Percentiles rank a stretch among this genome's conserved stretches.
Conservation (phyloP, 2,113 vertebrate genomes). For the Psittacara wagleri region DNA sequence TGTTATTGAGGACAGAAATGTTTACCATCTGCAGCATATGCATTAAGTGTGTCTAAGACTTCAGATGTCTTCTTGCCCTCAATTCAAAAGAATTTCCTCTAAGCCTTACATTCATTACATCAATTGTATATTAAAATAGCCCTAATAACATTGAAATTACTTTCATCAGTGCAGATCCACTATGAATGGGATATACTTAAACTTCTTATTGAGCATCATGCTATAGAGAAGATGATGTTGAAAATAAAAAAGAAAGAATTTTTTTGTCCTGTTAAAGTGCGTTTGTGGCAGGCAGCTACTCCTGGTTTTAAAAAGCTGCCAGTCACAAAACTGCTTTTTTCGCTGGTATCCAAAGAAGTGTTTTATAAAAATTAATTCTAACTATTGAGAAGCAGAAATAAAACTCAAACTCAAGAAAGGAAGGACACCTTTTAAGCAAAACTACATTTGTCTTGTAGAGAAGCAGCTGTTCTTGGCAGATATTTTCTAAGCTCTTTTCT, state of each 20-base stretch:
- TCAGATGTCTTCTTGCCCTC: slow-evolving; percentile 27
- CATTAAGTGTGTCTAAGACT: background rate
- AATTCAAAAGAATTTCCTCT: slow-evolving; percentile 38
- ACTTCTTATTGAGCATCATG: background rate
- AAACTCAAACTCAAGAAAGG: background rate
- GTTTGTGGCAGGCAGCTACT: background rate
- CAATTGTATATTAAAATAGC: background rate
- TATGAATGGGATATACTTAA: background rate
- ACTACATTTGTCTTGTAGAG: background rate
- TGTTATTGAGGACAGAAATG: background rate
- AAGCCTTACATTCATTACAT: background rate
- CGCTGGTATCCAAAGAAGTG: background rate
- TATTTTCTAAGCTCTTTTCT: background rate
- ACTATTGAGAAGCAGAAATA: background rate
- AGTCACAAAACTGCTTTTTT: background rate
- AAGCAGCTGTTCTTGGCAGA: background rate
- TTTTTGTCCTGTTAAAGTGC: background rate
- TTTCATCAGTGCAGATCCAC: background rate
- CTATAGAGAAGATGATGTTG: background rate
- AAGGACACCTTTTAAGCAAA: background rate
- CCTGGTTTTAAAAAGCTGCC: background rate
- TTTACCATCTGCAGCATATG: background rate
- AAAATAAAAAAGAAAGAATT: background rate
- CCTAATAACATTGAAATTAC: background rate
- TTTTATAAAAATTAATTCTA: background rate